phyloP scores from a whole-genome alignment of 2,888 invertebrate genomes.

The Drosophila nr. medialis region DNA sequence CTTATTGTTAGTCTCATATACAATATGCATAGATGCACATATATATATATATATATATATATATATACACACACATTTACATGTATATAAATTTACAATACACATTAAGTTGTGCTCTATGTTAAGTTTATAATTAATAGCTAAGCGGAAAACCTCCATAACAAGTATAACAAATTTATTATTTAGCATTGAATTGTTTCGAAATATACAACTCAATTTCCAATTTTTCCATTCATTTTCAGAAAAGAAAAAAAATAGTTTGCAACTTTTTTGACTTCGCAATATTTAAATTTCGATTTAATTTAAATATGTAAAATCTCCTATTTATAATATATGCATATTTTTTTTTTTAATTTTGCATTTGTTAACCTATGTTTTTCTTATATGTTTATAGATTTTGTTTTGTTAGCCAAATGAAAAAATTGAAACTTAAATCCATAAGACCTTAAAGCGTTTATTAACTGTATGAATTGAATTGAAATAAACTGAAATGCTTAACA shows the following conservation, averaged over 20 bases:
- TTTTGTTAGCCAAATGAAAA: slow-evolving; percentile 36
- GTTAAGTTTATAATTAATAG: slow-evolving; percentile 57
- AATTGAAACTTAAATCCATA: slow-evolving; percentile 14
- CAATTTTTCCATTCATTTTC: background rate
- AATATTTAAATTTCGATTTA: background rate
- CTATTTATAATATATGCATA: slow-evolving; percentile 7
- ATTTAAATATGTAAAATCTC: slow-evolving; percentile 21
- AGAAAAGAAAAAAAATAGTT: background rate
- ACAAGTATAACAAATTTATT: slow-evolving; percentile 13
- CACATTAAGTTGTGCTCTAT: slow-evolving; percentile 64
- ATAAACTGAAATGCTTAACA: slow-evolving; percentile 40
- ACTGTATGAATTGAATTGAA: slow-evolving; percentile 50
- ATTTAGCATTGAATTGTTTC: slow-evolving; percentile 19
- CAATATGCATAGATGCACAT: slow-evolving; percentile 16
- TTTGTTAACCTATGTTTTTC: slow-evolving; percentile 51
- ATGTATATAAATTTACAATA: slow-evolving; percentile 19
- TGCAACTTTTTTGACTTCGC: background rate
- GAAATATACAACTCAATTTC: background rate
- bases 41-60: slow-evolving; percentile 8
- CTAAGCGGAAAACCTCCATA: slow-evolving; percentile 28
- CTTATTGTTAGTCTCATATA: slow-evolving; percentile 36
- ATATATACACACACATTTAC: background rate
- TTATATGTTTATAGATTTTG: slow-evolving; percentile 28
- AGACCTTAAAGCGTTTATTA: slow-evolving; percentile 24
- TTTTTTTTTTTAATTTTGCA: slow-evolving; percentile 27